Conservation (phyloP, 2,888 invertebrate species). For the Cryptocephalus moraei region DNA sequence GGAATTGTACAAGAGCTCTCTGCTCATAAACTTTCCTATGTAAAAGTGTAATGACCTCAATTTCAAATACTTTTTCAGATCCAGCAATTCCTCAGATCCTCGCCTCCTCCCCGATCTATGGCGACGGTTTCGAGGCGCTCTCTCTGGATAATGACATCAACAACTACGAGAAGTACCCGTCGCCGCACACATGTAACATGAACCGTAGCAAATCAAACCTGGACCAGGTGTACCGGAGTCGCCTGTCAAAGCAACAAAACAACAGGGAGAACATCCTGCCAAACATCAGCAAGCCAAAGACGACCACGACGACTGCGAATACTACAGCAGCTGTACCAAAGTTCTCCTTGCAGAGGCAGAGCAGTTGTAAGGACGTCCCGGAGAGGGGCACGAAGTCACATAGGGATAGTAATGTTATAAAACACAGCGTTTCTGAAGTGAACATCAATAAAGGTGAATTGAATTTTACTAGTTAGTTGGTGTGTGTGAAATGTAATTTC, state of each 20-base stretch:
- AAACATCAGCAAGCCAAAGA: constrained; percentile 14
- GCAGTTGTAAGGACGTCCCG: constrained; percentile 34
- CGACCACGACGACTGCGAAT: constrained; percentile 4
- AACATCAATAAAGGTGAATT: constrained; percentile 31
- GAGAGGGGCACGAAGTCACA: constrained; percentile 20
- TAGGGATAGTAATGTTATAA: constrained; percentile 22
- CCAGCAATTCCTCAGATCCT: constrained; percentile 42
- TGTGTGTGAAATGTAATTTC: too few species aligned
- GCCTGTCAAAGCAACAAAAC: constrained; percentile 27
- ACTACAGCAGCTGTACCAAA: constrained; percentile 15
- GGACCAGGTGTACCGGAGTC: constrained; percentile 32
- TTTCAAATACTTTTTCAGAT: constrained; percentile 28
- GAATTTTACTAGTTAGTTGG: too few species aligned
- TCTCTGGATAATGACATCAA: constrained; percentile 34
- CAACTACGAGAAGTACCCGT: constrained; percentile 25
- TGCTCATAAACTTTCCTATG: too few species aligned
- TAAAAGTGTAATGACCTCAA: too few species aligned
- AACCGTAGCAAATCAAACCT: constrained; percentile 31
- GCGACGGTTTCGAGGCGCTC: constrained; percentile 32
- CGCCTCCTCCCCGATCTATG: constrained; percentile 8
- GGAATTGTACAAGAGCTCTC: too few species aligned
- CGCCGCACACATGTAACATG: constrained; percentile 11
- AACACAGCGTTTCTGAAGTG: constrained; percentile 36
- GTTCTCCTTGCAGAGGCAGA: constrained; percentile 32
- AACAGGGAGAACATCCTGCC: constrained; percentile 28